Evolutionary conservation across 2,888 invertebrate species (phyloP), one percentile per base, ranked within the genome.

Genomic region (Anthophora plumipes): DNA sequence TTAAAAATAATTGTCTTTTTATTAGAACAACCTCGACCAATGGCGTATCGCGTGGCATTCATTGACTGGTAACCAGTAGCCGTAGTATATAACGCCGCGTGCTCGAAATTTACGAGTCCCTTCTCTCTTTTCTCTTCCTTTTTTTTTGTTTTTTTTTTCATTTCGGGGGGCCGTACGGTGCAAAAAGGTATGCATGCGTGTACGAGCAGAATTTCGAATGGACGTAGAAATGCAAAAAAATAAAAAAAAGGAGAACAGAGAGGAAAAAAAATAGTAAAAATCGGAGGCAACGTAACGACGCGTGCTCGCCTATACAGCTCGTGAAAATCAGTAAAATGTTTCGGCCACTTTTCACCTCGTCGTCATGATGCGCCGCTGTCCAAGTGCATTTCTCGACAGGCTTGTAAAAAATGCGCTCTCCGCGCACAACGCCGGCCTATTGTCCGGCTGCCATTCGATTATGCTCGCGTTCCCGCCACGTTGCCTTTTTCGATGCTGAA

Each of bases 251-350:
- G 4, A 31, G 31, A 43, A 43, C n/a, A 20, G 12, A 14, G 14
- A 20, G 3, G 11, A 11, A 22, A 22, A 22, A 52, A 60, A 54
- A 74, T 46, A 22, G 22, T 9, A 31, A 3, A 60, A 39, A 41
- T 60, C 52, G 69, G 25, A 1, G 48, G 11, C 50, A n/a, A 48
- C 11, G 46, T 50, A 57, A 48, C 78, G 59, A 50, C 25, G 59
- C 14, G 43, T 5, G 31, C 25, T 55, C 37, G 39, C 1, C 66
- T 50, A 57, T 39, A 52, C 37, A 54, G 60, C 52, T 31, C 70
- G 67, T 71, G 68, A 82, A 81, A 82, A 81, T 82, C 81, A 69
- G 81, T 76, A 59, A 82, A 82, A 82, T 81, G 76, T 81, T 81
- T 75, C 71, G 48, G 43, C 61, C 81, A 80, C 81, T 81, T 81